Base-by-base conservation (phyloP, 1,140 invertebrate species). In the Popillia japonica region DNA sequence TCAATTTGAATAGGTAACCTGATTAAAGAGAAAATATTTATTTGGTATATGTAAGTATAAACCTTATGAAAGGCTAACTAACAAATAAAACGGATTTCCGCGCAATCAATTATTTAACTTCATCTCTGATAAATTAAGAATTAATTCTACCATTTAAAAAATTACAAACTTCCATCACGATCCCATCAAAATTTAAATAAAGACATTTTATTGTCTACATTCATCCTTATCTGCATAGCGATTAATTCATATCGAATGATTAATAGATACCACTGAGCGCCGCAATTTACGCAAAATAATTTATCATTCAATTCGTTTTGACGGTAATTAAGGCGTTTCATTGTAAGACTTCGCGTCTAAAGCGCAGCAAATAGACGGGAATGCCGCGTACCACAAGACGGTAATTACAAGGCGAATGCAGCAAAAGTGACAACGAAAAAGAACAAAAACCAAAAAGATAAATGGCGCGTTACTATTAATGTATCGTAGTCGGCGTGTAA, bases 221-320 rank as follows among this genome's bases (percentile, higher is more conserved):
- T 55, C 48, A 7, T 17, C 48, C 14, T 55, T 55, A 55, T 55
- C 48, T 55, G 4, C 48, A 3, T 17, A 3, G 3, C 48, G n/a
- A 55, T 55, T 55, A 55, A 55, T 55, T 55, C 48, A 55, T 55
- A n/a, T n/a, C 48, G 14, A 17, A 17, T 55, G 48, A 55, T 55
- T 55, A 55, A 55, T 55, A n/a, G 48, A 7, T 55, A 55, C 14
- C 11, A 17, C 17, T 17, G n/a, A 14, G 11, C n/a, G 48, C 14
- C 48, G 48, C 17, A n/a, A 55, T 55, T 55, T 55, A 14, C 48
- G 48, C 48, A 17, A 55, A 55, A 55, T 55, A 55, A 55, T 55
- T 55, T 55, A n/a, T 55, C 48, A 55, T 55, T 55, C 48, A 55
- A 55, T 55, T 55, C 48, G 48, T 55, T 55, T 17, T 55, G 48